Evolutionary conservation across 2,888 invertebrate genomes (phyloP), one percentile per base, ranked within the genome.

Genomic region (Smittia aterrima): DNA sequence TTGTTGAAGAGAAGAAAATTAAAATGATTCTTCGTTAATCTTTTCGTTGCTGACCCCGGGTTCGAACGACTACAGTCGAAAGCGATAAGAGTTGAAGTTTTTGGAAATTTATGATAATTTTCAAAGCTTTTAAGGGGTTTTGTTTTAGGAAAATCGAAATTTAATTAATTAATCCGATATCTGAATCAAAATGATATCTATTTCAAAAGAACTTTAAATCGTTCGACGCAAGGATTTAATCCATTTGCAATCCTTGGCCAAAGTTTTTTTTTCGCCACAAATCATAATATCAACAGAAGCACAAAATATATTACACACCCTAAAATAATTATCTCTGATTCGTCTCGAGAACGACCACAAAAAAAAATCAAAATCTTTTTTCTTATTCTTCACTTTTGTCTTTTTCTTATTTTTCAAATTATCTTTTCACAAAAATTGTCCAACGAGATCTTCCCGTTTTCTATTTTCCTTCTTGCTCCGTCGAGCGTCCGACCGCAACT

Each of bases 381-480:
- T 58, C 22, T 20, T 16, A 6, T 47, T 18, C 53, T 47, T 47
- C 53, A 16, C 18, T 47, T 6, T 13, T 47, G n/a, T 58, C 9
- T 58, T 58, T 58, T 58, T 58, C 58, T 58, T 58, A 22, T 20
- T 58, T 4, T 22, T 58, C 20, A 20, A 58, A 11, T 58, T 58
- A 58, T 58, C 58, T 58, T 6, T 58, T 58, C 58, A 58, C 58
- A 58, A 58, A 58, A n/a, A 58, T 22, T 58, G 18, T 9, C 58
- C 58, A 22, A 58, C 58, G 58, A 7, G 20, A 58, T 22, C 22
- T 58, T 22, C 58, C 58, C 20, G 58, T 58, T 58, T 58, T 22
- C 32, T 58, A 20, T 20, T 58, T 58, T 58, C 18, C 58, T 18
- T 9, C 22, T 22, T 1, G 20, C 22, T 22, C 18, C 20, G 58